Evolutionary conservation across 2,888 invertebrate genomes (phyloP), one percentile per base, ranked within the genome.

Genomic region (Camponotus fellah): DNA sequence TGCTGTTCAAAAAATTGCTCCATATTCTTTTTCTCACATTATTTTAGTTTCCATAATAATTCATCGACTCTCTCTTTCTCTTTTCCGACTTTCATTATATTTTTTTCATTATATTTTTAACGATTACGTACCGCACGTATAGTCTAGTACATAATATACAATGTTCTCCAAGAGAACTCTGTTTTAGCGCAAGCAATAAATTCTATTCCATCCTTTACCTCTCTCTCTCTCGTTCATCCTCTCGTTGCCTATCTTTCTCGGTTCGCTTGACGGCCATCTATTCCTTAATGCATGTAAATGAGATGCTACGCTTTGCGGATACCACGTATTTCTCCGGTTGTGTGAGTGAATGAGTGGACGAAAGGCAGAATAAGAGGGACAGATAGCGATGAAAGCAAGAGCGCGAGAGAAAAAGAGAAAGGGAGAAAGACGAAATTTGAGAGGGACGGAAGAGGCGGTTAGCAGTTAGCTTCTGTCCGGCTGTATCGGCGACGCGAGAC

Each of bases 281-380:
- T 86, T 90, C 87, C 88, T 90, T 90, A 89, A 91, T 91, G 88
- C 86, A 90, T 90, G 91, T 84, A 91, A 91, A 91, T 91, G 91
- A 91, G 87, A 91, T 90, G 89, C 89, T 85, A 90, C 69, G 89
- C 86, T 87, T 83, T 84, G 87, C 71, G 84, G 86, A 82, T 85
- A 88, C 62, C 84, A 79, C 75, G 69, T 79, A 76, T 49, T 77
- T 74, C 79, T 82, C 56, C 80, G 72, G 65, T 83, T 65, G 77
- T 37, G 60, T 72, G 86, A 81, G 88, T 66, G 86, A 80, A 85
- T 65, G 83, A 66, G 64, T 53, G 68, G 21, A 21, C 72, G 68
- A 83, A 58, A 83, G 53, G 17, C 37, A 64, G 62, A 62, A 56
- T 12, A 62, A 37, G 49, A 53, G 49, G n/a, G 34, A 58, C 37